Evolutionary conservation across 2,888 invertebrate species (phyloP), one percentile per base, ranked within the genome.

Genomic region (Dusona sp.): DNA sequence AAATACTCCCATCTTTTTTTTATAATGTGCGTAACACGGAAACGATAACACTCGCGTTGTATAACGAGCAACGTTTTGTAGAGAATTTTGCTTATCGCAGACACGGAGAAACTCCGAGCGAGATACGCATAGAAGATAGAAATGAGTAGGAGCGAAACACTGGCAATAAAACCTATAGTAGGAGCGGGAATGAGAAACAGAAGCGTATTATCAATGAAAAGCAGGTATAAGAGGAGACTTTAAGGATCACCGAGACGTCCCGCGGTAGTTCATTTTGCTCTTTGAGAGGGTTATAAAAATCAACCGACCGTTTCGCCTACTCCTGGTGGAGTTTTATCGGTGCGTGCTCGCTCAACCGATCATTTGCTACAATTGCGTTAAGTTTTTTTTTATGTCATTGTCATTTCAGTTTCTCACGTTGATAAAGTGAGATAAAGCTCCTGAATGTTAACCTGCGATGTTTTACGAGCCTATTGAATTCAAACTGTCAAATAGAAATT

Each of bases 241-340:
- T 65, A 67, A 81, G 78, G 57, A 85, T 78, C 67, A 65, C 68
- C 13, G 67, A 25, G 67, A 85, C 68, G 67, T 77, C 42, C 54
- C 57, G 64, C 51, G 38, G 75, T 70, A 48, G 77, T 65, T 78
- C 65, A 54, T 78, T 70, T 77, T 65, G 42, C 67, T 79, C 65
- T 70, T 45, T 29, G 57, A 65, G 73, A 42, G 65, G 68, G 81
- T 51, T 74, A 36, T 85, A 85, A 85, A 85, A 85, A 48, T 51
- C 78, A 85, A 78, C 85, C 78, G 81, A 81, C 73, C 81, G 85
- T 85, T 78, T 78, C 80, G 48, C 65, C 54, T 48, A 75, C 75
- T 74, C 68, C 42, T 42, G 68, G 45, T 75, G 80, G 77, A 29
- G 54, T 61, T 80, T 84, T 54, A 77, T 22, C 65, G 42, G 48